Percentiles rank a stretch among this genome's conserved stretches.
phyloP scores from a whole-genome alignment of 2,797 vertebrate genomes.

The Pseudocheirus occidentalis region DNA sequence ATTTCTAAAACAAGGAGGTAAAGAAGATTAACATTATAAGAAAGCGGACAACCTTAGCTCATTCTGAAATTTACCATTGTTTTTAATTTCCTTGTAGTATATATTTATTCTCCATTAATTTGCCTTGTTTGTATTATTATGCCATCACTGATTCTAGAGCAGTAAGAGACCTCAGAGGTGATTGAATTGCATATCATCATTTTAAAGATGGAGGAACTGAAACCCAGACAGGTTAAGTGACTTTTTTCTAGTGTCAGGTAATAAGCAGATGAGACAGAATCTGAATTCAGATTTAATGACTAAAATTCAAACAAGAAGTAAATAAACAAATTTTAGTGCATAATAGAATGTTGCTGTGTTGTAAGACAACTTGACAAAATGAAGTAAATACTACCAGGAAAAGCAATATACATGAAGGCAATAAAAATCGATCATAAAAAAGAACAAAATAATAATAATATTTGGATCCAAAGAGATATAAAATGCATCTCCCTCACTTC shows the following conservation, averaged over 20 bases:
- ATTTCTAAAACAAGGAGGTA: neutral
- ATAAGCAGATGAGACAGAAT: neutral
- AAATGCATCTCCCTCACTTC: neutral
- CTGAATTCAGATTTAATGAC: neutral
- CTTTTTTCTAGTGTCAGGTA: neutral
- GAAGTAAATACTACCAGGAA: neutral
- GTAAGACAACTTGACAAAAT: neutral
- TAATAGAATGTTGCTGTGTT: neutral
- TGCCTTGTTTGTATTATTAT: neutral
- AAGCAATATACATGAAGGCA: neutral
- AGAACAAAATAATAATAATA: neutral
- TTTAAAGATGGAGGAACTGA: neutral
- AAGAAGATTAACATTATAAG: neutral
- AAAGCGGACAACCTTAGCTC: neutral
- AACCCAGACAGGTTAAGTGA: neutral
- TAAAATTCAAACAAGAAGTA: neutral
- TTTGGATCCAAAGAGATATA: neutral
- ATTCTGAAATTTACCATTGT: neutral
- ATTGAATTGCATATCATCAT: neutral
- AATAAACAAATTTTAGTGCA: neutral
- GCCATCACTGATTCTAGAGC: neutral
- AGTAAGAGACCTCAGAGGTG: neutral
- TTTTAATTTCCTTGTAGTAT: neutral
- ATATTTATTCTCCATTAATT: neutral
- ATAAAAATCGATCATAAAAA: neutral